Evolutionary conservation across 2,888 invertebrate genomes (phyloP).

Genomic region (Cephus spinipes): DNA sequence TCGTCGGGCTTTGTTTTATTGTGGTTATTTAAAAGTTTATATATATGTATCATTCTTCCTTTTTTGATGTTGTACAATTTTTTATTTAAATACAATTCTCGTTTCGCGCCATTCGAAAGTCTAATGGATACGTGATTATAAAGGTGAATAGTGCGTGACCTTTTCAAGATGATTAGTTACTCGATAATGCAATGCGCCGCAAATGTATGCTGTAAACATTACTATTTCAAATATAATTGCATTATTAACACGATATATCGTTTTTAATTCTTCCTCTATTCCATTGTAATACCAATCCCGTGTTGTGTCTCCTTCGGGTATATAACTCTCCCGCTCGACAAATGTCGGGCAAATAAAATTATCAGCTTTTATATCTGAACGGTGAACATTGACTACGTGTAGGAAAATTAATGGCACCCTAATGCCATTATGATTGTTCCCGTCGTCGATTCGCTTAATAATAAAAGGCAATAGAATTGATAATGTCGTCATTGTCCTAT

Average conservation of each 20-base stretch:
- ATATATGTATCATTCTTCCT: not conserved
- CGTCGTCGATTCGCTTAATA: not conserved
- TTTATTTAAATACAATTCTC: not conserved
- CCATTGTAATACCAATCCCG: not conserved
- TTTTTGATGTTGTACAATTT: not conserved
- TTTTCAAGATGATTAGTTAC: conserved; percentile 2
- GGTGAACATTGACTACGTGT: not conserved
- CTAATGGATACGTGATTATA: not conserved
- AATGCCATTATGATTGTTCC: not conserved
- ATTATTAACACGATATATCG: not conserved
- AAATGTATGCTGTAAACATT: conserved; percentile 57
- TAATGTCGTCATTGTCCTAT: not conserved
- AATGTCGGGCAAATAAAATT: not conserved
- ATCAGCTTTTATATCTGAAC: not conserved
- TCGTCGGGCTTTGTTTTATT: not conserved
- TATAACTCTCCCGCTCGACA: not conserved
- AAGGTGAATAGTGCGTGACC: not conserved
- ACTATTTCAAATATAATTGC: conserved; percentile 54
- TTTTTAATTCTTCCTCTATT: not conserved
- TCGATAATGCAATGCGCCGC: conserved; percentile 50
- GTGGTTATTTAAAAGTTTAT: not conserved
- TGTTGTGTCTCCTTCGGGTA: too few relatives aligned
- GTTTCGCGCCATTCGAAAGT: not conserved
- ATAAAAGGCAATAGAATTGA: not conserved
- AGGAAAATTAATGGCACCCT: not conserved